Conservation (phyloP, 2,113 vertebrate species). For the Turdus rufiventris region DNA sequence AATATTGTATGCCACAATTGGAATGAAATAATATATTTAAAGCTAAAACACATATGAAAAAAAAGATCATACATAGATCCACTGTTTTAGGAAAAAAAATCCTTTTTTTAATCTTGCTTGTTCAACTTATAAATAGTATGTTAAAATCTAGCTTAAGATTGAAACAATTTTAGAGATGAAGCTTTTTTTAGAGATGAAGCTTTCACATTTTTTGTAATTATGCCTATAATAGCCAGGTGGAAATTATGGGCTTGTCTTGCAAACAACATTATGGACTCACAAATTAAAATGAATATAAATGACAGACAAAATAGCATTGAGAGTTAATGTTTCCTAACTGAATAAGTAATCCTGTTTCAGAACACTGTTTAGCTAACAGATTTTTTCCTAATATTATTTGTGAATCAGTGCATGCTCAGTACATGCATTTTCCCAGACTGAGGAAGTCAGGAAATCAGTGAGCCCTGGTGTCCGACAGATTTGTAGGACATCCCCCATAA, state of each 20-base stretch:
- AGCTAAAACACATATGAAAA: background rate
- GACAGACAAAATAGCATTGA: slow-evolving; percentile 29
- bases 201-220: background rate
- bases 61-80: background rate
- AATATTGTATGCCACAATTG: background rate
- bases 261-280: background rate
- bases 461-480: background rate
- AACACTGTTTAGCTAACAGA: background rate
- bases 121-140: background rate
- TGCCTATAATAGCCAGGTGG: background rate
- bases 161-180: slow-evolving; percentile 2
- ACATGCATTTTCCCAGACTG: background rate
- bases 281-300: slow-evolving; percentile 56
- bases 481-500: background rate
- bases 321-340: slow-evolving; percentile 45
- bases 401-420: background rate
- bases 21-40: background rate
- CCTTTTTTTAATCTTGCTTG: background rate
- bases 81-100: background rate
- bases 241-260: slow-evolving; percentile 21
- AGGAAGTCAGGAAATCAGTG: background rate
- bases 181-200: background rate
- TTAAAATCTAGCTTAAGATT: background rate
- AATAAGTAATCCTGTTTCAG: slow-evolving; percentile 3
- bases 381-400: background rate